phyloP scores from a whole-genome alignment of 35 echinoderm and acorn worm species.

The Patiria miniata region DNA sequence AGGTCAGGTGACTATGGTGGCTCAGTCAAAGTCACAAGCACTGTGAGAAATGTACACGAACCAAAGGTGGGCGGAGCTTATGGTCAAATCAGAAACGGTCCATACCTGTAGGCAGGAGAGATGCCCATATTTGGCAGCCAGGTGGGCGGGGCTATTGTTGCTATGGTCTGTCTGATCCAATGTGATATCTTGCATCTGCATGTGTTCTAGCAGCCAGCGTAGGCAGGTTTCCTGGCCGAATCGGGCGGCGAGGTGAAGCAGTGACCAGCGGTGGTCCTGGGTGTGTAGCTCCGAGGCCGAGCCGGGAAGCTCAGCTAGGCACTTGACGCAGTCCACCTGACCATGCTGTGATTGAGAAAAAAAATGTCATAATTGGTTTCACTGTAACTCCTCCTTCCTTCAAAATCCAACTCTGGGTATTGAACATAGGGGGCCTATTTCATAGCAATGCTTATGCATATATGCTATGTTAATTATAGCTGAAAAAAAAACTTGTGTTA shows the following conservation, averaged over 20 bases:
- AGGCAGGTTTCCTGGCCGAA: slow-evolving; percentile 73
- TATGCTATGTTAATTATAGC: too few relatives aligned
- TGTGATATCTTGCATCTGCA: slow-evolving; percentile 59
- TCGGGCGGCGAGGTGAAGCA: slow-evolving; percentile 65
- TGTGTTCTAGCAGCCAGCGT: slow-evolving; percentile 69
- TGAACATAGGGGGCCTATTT: too few relatives aligned
- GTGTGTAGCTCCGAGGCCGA: slow-evolving; percentile 44
- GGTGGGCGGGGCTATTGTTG: slow-evolving; percentile 71
- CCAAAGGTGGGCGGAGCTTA: too few relatives aligned
- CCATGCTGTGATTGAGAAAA: slow-evolving; percentile 54
- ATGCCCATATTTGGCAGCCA: slow-evolving; percentile 82
- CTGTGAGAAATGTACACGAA: too few relatives aligned
- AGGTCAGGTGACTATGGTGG: too few relatives aligned
- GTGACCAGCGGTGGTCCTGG: slow-evolving; percentile 58
- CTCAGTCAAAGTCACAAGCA: too few relatives aligned
- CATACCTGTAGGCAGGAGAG: slow-evolving; percentile 73
- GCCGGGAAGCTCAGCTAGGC: slow-evolving; percentile 51
- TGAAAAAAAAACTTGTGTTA: too few relatives aligned
- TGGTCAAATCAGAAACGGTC: too few relatives aligned
- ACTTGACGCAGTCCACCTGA: slow-evolving; percentile 57
- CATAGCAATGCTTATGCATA: too few relatives aligned
- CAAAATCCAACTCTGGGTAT: too few relatives aligned
- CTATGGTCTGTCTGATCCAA: slow-evolving; percentile 60
- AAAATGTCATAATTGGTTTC: not conserved
- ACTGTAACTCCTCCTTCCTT: not conserved